Evolutionary conservation across 2,797 vertebrate genomes (phyloP), one percentile per base, ranked within the genome.

Genomic region (Fistularia tabacaria): DNA sequence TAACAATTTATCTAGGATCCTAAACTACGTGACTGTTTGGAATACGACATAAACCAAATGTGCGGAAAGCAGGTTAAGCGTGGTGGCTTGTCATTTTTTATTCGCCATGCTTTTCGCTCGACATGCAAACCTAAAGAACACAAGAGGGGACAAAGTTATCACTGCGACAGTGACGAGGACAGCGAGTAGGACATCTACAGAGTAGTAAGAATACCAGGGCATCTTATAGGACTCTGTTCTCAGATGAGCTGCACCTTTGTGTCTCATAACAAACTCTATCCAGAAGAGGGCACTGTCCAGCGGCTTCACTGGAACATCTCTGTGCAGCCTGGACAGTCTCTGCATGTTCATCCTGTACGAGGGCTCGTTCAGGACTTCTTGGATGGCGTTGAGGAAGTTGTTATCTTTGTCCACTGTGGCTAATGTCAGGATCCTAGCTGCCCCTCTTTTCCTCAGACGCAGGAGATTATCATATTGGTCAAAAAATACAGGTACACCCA

Each of bases 261-360:
- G 77, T 66, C 80, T 85, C 66, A 89, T 88, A 8, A 90, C 85
- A 62, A 88, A 90, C 74, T 90, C 86, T n/a, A 85, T 83, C 89
- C 86, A 89, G 87, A 85, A 89, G 75, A 87, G 1, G 57, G 88
- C 81, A 3, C 1, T 75, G 36, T 89, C 79, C n/a, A 89, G 14
- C 0, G 84, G 69, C 1, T 0, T 61, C 7, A 88, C 38, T 0
- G 85, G 84, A 1, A 69, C 59, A 69, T 89, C 85, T 56, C 74
- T 79, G 64, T 88, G 83, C 40, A 89, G 75, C 38, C 39, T 58
- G 57, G 88, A 91, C 52, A 89, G 83, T 46, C 49, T 81, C 77
- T 88, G 77, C 84, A 90, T 90, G 71, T 85, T 86, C 10, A 14
- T 58, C 55, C 58, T 79, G 73, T 88, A 90, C 11, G 79, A 85